Base-by-base conservation (phyloP, 2,797 vertebrate genomes). In the Melanotaenia pygmaea region DNA sequence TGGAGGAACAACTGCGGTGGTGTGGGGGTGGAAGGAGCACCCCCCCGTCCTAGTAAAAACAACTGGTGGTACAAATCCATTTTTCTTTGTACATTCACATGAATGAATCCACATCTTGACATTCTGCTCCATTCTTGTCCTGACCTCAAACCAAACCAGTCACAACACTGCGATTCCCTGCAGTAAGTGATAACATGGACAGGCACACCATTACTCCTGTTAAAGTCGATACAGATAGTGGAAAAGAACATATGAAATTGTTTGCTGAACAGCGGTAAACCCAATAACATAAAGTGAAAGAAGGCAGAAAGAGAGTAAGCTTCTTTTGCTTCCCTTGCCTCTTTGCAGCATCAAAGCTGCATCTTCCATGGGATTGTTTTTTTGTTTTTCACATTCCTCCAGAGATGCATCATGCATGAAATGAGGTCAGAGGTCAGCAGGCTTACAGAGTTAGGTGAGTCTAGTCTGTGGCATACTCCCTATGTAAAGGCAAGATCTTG, bases 51-150 rank as follows among this genome's bases (percentile, higher is more conserved):
- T 32, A 64, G 72, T 75, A 64, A 83, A 86, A 90, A 83, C 79
- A 86, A 83, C 51, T 61, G 67, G 60, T 74, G 56, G 67, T 79
- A 80, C 62, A 74, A 81, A 90, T 84, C 83, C 69, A 80, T 88
- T 91, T 87, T 86, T 86, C 71, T 80, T 83, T 85, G 74, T 85
- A 76, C 70, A 50, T 82, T 82, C 74, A 75, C 72, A 78, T 73
- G 74, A 86, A 79, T 84, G 58, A 86, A 77, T 85, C 83, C 77
- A 75, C 80, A 75, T 87, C 69, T 87, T 84, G 72, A 81, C 80
- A 72, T 85, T 75, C 37, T 69, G 50, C 69, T 69, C 54, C 51
- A 37, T 75, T 77, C 70, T 72, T 79, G 64, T 59, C 67, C 69
- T 80, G 83, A 83, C 73, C 79, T 86, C 80, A 76, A 73, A 74